A percentile compares a stretch with the other conserved stretches of the same genome.
phyloP scores from a whole-genome alignment of 1,140 invertebrate genomes.

The Wasmannia auropunctata region DNA sequence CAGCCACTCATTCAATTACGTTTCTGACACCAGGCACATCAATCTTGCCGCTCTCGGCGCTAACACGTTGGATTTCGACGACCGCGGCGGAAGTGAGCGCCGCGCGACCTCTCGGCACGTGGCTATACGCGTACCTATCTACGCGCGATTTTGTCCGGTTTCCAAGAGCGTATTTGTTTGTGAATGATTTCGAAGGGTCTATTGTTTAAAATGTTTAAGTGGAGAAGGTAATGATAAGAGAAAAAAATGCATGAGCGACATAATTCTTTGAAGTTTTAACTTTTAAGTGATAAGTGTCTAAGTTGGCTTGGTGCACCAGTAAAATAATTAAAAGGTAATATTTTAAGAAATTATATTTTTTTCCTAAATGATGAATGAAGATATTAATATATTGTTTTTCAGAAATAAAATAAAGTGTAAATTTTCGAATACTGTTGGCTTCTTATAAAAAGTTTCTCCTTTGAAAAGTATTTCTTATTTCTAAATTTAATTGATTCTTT shows the following conservation, averaged over 20 bases:
- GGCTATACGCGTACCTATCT: conserved; percentile 9
- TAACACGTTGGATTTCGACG: conserved; percentile 71
- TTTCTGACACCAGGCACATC: conserved; percentile 81
- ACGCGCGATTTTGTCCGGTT: neutral
- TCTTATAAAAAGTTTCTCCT: neutral
- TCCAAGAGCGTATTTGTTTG: neutral
- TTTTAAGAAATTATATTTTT: neutral
- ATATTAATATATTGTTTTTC: neutral
- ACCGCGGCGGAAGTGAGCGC: conserved; percentile 62
- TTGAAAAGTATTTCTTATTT: neutral
- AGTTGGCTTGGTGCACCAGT: neutral
- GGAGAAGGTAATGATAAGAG: neutral
- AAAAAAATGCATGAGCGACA: neutral
- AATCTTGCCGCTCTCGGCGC: conserved; percentile 77
- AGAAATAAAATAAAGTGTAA: neutral
- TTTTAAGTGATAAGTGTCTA: too few relatives aligned
- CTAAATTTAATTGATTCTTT: neutral
- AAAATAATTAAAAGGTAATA: neutral
- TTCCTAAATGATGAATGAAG: neutral
- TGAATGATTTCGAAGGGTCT: neutral
- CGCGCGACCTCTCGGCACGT: conserved; percentile 59
- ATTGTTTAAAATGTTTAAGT: neutral
- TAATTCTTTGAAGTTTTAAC: neutral
- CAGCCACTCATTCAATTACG: conserved; percentile 84
- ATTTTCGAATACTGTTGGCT: neutral